Conservation (phyloP, 2,888 invertebrate genomes). For the Vesta saturnalis region DNA sequence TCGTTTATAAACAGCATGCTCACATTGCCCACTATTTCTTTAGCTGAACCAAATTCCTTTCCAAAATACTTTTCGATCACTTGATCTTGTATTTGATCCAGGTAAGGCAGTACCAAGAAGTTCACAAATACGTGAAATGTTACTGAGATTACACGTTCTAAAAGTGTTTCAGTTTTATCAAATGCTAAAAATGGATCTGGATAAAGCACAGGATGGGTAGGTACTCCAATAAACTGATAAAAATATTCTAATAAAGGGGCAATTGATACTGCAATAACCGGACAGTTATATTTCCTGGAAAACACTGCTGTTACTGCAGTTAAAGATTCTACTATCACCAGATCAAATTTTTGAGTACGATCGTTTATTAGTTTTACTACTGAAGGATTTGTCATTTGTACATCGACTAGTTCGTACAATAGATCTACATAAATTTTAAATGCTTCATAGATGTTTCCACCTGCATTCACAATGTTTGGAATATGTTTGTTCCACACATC, state of each 20-base stretch:
- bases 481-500: no score
- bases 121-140: background rate
- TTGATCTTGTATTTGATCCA: conserved; percentile 18
- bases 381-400: no score
- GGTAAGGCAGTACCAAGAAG: background rate
- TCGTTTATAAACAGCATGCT: conserved; percentile 54
- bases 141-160: background rate
- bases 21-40: conserved; percentile 50
- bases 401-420: no score
- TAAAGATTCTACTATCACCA: no score
- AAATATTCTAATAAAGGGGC: conserved; percentile 64
- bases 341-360: no score
- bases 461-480: background rate
- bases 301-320: conserved; percentile 64
- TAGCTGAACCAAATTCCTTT: conserved; percentile 39
- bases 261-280: conserved; percentile 66
- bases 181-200: conserved; percentile 48
- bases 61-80: conserved; percentile 51
- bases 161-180: background rate
- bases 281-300: conserved; percentile 66
- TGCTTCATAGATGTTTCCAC: background rate
- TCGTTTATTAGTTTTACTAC: no score
- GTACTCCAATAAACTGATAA: conserved; percentile 66
- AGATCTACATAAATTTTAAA: conserved; percentile 27
- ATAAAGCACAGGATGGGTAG: conserved; percentile 65